Conservation (phyloP, 2,888 invertebrate species). For the Creontiades dilutus region DNA sequence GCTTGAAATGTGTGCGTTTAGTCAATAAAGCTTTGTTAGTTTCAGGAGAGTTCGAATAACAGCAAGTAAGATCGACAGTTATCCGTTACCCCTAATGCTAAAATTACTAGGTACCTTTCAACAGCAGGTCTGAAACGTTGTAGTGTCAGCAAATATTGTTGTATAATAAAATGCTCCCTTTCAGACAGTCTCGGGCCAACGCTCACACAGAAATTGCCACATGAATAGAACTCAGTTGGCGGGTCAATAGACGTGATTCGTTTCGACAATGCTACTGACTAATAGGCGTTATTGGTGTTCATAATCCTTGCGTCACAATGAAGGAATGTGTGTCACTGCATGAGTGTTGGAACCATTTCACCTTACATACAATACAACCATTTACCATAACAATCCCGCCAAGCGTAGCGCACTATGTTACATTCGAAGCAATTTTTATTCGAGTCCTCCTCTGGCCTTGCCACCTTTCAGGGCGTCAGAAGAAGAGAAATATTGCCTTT, state of each 20-base stretch:
- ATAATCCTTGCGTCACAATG: slow-evolving; percentile 49
- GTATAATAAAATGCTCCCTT: neutral
- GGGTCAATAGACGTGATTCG: slow-evolving; percentile 52
- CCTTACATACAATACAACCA: slow-evolving; percentile 46
- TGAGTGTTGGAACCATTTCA: slow-evolving; percentile 27
- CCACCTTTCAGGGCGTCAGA: slow-evolving; percentile 56
- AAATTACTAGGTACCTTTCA: too few relatives aligned
- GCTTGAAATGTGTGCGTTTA: too few relatives aligned
- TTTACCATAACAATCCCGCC: slow-evolving; percentile 35
- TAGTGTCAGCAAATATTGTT: neutral
- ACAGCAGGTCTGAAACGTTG: too few relatives aligned
- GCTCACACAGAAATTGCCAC: neutral
- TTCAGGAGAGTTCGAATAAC: too few relatives aligned
- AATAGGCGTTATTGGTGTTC: slow-evolving; percentile 45
- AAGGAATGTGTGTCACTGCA: slow-evolving; percentile 48
- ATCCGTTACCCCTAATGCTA: too few relatives aligned
- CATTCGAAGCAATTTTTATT: slow-evolving; percentile 51
- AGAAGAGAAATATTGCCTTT: slow-evolving; percentile 54
- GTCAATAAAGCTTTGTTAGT: too few relatives aligned
- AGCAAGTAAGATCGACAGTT: too few relatives aligned
- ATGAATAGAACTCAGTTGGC: slow-evolving; percentile 28
- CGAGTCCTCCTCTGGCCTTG: neutral
- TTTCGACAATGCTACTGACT: slow-evolving; percentile 53
- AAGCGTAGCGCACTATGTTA: slow-evolving; percentile 26
- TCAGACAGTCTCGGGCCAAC: neutral